Evolutionary conservation across 2,888 invertebrate species (phyloP), one percentile per base, ranked within the genome.

Genomic region (Arctia plantaginis): DNA sequence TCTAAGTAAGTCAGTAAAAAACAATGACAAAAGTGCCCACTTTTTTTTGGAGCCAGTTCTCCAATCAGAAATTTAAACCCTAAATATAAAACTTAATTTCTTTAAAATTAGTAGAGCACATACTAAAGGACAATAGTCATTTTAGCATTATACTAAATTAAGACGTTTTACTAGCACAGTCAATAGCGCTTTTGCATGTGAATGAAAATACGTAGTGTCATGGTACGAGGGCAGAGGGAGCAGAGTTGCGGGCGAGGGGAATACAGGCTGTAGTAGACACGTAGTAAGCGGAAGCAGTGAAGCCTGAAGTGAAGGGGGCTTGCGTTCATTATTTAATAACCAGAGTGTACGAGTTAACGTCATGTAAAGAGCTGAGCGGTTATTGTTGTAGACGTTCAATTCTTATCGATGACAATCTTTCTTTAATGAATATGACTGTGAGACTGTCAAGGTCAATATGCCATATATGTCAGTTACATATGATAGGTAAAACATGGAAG

Each of bases 251-350:
- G 80, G 88, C 81, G 86, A 87, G 88, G 80, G 87, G 87, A 76
- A 87, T 79, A 88, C 86, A 91, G 92, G 90, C 89, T 92, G 92
- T 83, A 82, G 93, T 93, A 91, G 86, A 90, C 90, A 80, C 92
- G 93, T 93, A 93, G 93, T 93, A 93, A 91, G 87, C 86, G 86
- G 85, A 72, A 66, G 69, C 39, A 87, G 86, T 76, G 87, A 72
- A 83, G 79, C 76, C 82, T 80, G 85, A 75, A 83, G 83, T 80
- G 78, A 77, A 75, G 77, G 77, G 78, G 66, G 83, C 79, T 80
- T 80, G 85, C 90, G 91, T 90, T 93, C 89, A 90, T 93, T 93
- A 91, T 90, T 90, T 87, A 84, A 87, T 85, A 82, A 86, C 87
- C 86, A 81, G 86, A 83, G 47, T 84, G 82, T 83, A 83, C 80